Conservation (phyloP, 2,797 vertebrate species). For the Agapornis canus region DNA sequence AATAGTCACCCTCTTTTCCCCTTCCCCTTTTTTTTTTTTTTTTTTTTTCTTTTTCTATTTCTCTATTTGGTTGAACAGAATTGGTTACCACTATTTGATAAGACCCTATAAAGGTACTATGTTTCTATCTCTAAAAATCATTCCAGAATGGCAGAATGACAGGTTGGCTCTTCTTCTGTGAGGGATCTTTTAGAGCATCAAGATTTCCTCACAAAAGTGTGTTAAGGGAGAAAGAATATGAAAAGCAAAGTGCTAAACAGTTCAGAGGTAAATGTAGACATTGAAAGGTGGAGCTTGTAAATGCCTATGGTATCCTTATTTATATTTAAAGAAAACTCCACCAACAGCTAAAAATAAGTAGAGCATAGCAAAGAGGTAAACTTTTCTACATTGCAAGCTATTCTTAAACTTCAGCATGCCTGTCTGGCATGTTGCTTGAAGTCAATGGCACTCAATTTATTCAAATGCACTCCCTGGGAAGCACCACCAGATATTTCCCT, state of each 20-base stretch:
- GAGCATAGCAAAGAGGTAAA: neutral
- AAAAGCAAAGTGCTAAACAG: neutral
- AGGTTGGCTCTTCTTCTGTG: neutral
- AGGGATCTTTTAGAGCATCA: neutral
- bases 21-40: neutral
- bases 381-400: neutral
- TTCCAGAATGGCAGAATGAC: neutral
- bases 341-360: neutral
- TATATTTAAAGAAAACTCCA: neutral
- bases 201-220: neutral
- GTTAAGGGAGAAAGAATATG: neutral
- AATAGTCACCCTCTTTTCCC: neutral
- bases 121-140: neutral
- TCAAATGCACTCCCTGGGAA: neutral
- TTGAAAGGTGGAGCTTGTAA: neutral
- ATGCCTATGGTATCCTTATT: neutral
- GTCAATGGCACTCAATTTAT: neutral
- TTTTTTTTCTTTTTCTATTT: fast-evolving
- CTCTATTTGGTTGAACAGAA: neutral
- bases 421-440: neutral
- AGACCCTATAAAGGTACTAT: neutral
- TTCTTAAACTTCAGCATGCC: neutral
- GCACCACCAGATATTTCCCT: neutral
- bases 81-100: neutral
- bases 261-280: neutral